These are phyloP conservation scores for Acromyrmex heyeri DNA, from an alignment of 1,140 invertebrate species.

Conservation along the genomic window DNA sequence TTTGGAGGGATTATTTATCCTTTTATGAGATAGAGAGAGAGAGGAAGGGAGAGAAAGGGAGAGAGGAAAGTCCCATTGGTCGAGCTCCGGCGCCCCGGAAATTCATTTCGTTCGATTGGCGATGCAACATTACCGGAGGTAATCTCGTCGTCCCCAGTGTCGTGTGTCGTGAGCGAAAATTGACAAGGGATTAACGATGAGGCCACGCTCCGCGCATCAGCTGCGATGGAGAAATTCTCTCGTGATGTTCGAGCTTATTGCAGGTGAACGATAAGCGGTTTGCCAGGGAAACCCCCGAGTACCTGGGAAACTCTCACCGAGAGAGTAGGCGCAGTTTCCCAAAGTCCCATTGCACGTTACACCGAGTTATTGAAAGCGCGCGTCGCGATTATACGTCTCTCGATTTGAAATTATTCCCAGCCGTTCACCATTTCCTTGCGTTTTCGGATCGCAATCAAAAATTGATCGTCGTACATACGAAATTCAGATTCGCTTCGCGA, in stretches of 20 bases:
- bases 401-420: conserved; percentile 4
- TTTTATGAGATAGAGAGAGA: neutral
- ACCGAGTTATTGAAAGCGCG: conserved; percentile 16
- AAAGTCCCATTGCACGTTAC: neutral
- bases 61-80: neutral
- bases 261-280: conserved; percentile 78
- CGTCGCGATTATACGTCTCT: conserved; percentile 6
- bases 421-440: no score
- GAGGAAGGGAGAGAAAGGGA: no score
- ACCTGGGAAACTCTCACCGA: no score
- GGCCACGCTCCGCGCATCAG: conserved; percentile 72
- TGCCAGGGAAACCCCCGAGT: conserved; percentile 22
- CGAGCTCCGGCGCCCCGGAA: conserved; percentile 38
- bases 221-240: conserved; percentile 81
- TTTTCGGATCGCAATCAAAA: neutral
- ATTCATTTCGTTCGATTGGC: conserved; percentile 61
- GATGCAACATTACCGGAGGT: conserved; percentile 60
- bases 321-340: neutral
- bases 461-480: neutral
- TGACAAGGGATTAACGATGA: conserved; percentile 73
- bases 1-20: conserved; percentile 46
- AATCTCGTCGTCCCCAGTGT: conserved; percentile 55
- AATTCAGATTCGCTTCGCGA: conserved; percentile 25
- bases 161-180: conserved; percentile 64
- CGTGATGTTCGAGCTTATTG: conserved; percentile 75